Conservation (phyloP, 1,140 invertebrate genomes). For the Heliothis subflexa region DNA sequence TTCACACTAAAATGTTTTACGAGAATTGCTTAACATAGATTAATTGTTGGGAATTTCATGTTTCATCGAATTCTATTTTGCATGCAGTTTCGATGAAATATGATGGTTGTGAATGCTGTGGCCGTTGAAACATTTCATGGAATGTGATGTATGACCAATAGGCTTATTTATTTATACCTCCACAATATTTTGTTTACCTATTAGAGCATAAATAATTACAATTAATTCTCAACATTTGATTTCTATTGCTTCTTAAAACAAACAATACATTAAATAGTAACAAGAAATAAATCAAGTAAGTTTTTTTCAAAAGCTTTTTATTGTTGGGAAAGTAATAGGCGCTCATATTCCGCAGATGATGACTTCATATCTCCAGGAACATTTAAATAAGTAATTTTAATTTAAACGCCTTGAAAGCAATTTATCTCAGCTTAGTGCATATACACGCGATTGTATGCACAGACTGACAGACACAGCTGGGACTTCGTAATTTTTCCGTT, state of each 20-base stretch:
- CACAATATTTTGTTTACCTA: too few relatives aligned
- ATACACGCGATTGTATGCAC: conserved; percentile 20
- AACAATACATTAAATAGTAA: too few relatives aligned
- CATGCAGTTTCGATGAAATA: too few relatives aligned
- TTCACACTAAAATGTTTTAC: neutral
- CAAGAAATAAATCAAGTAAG: neutral
- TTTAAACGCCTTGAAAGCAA: neutral
- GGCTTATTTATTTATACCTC: too few relatives aligned
- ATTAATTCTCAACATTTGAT: too few relatives aligned
- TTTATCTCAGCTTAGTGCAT: conserved; percentile 17
- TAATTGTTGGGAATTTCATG: neutral
- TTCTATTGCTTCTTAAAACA: too few relatives aligned
- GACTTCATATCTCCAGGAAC: neutral
- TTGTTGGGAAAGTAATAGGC: neutral
- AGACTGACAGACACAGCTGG: conserved; percentile 4
- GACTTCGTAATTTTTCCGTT: conserved; percentile 29
- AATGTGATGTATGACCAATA: too few relatives aligned
- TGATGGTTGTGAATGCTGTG: too few relatives aligned
- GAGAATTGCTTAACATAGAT: neutral
- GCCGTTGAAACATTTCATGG: too few relatives aligned
- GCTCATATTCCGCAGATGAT: neutral
- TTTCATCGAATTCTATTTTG: too few relatives aligned
- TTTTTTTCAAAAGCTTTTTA: neutral
- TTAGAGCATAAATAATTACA: too few relatives aligned
- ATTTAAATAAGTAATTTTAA: neutral